A percentile compares a stretch with the other conserved stretches of the same genome.
Conservation (phyloP, 2,797 vertebrate species). For the Xiphorhynchus erythropygius region DNA sequence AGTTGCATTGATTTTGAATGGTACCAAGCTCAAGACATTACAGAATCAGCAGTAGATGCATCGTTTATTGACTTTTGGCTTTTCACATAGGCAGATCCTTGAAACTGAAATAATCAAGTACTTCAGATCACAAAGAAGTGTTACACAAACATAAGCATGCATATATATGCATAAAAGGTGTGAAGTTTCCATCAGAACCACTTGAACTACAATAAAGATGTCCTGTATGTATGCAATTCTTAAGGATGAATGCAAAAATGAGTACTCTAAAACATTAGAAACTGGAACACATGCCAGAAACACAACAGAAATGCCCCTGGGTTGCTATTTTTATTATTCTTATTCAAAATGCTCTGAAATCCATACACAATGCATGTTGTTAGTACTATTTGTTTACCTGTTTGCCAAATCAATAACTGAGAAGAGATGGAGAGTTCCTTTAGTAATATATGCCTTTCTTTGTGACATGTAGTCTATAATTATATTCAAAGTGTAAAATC, state of each 20-base stretch:
- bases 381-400: neutral
- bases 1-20: neutral
- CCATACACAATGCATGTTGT: neutral
- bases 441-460: neutral
- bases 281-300: neutral
- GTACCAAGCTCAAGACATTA: neutral
- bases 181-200: neutral
- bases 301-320: neutral
- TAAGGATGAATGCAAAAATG: neutral
- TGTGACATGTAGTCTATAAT: neutral
- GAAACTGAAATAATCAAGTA: neutral
- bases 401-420: neutral
- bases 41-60: neutral
- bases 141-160: neutral
- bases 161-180: neutral
- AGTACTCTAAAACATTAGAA: neutral
- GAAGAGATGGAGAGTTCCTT: neutral
- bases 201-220: neutral
- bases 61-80: neutral
- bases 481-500: neutral
- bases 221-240: rapidly evolving
- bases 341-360: neutral
- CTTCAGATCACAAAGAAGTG: neutral
- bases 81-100: neutral
- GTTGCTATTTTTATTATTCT: neutral